Percentiles rank a stretch among this genome's conserved stretches.
Evolutionary conservation across 2,113 vertebrate genomes (phyloP).

Genomic region (Parotia lawesii): DNA sequence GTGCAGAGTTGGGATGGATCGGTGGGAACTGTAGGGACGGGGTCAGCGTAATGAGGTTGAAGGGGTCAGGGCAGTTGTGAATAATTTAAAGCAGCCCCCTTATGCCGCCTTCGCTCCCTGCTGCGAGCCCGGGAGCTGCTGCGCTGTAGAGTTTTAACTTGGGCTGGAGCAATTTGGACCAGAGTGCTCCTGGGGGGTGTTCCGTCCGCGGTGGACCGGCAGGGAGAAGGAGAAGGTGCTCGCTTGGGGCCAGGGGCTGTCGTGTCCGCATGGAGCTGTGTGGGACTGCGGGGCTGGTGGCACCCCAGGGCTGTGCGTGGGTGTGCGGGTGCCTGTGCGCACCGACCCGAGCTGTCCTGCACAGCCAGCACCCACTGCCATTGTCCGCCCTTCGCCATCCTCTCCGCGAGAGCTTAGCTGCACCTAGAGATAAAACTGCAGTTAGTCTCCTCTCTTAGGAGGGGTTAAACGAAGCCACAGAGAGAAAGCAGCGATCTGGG

Average conservation of each 20-base stretch:
- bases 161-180: background rate
- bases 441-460: background rate
- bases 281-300: background rate
- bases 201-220: accelerated
- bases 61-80: background rate
- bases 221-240: background rate
- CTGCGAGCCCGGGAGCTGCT: background rate
- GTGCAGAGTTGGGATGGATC: background rate
- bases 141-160: accelerated
- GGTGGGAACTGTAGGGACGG: background rate
- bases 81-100: accelerated
- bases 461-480: background rate
- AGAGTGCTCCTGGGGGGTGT: accelerated
- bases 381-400: background rate
- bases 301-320: accelerated
- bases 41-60: accelerated
- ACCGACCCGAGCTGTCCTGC: accelerated
- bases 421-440: background rate
- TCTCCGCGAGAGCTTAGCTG: background rate
- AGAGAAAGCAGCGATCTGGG: accelerated
- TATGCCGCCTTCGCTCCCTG: accelerated
- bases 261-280: accelerated
- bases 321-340: accelerated
- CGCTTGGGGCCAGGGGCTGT: accelerated
- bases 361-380: background rate